Evolutionary conservation across 2,888 invertebrate genomes (phyloP), one percentile per base, ranked within the genome.

Genomic region (Drosophila falleni): DNA sequence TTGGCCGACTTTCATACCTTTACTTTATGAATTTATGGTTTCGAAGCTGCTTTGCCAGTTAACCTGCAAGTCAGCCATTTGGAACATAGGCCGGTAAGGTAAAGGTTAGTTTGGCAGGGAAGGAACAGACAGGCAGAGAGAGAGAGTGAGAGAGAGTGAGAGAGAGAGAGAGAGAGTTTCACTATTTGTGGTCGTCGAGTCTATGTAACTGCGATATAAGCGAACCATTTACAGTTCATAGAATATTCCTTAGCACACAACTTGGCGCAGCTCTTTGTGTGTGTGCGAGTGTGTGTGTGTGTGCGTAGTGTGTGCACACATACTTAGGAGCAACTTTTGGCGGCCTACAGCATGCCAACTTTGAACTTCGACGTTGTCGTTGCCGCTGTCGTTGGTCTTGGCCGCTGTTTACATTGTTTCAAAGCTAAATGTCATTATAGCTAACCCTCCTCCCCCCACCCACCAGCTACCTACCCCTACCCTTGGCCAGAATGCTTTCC

Each of bases 361-460:
- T 86, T 85, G 89, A 85, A 86, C 88, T 85, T 86, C 82, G 81
- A 70, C 80, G 70, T 67, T 78, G 64, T 31, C 29, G 67, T 50
- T 65, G 65, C 49, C 80, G 70, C 65, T 78, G 64, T 31, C 29
- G 31, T 58, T 39, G 56, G 41, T 51, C 35, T 23, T 53, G 70
- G 63, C 53, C 77, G 69, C 73, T 88, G 89, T 87, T 87, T 89
- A 87, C 89, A 84, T 84, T 89, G 89, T 89, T 78, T 84, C 87
- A 81, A 87, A 87, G 86, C 87, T 87, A 89, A 87, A 87, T 87
- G 87, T 87, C 89, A 87, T 86, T 89, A 87, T 81, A 81, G 85
- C 76, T 49, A 61, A 75, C 60, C 71, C 68, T 35, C 16, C 54
- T 10, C 10, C 61, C 49, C 35, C 35, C 11, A 42, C 9, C 9